Percentiles rank a stretch among this genome's conserved stretches.
phyloP scores from a whole-genome alignment of 2,888 invertebrate species.

The Elmis aenea region DNA sequence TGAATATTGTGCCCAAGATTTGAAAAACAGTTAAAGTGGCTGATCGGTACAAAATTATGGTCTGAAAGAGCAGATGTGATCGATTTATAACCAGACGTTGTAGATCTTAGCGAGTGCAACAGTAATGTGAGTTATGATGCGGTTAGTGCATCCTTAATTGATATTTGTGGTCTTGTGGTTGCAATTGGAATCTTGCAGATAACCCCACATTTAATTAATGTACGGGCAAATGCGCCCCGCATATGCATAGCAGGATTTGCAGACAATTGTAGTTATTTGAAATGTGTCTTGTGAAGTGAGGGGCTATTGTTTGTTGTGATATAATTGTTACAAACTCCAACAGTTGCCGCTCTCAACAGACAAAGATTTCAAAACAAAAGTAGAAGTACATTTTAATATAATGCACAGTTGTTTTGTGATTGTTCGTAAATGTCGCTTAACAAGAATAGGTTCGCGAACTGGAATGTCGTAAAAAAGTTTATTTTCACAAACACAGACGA shows the following conservation, averaged over 20 bases:
- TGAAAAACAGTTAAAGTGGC: not conserved
- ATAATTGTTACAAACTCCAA: slow-evolving; percentile 27
- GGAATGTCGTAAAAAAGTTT: too few relatives aligned
- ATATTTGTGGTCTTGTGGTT: slow-evolving; percentile 47
- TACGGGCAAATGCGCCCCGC: slow-evolving; percentile 20
- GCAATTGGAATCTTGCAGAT: slow-evolving; percentile 48
- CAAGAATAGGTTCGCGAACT: too few relatives aligned
- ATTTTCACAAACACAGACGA: too few relatives aligned
- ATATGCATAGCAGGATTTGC: slow-evolving; percentile 13
- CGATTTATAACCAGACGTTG: too few relatives aligned
- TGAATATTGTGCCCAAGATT: not conserved
- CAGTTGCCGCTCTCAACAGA: too few relatives aligned
- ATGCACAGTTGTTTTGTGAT: too few relatives aligned
- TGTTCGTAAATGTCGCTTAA: too few relatives aligned
- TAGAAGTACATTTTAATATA: too few relatives aligned
- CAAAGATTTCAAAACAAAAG: too few relatives aligned
- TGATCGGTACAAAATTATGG: too few relatives aligned
- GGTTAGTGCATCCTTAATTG: slow-evolving; percentile 45
- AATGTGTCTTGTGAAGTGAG: slow-evolving; percentile 21
- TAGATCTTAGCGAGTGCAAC: slow-evolving; percentile 29
- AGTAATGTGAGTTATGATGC: slow-evolving; percentile 43
- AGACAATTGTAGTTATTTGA: slow-evolving; percentile 10
- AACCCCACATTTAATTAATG: slow-evolving; percentile 48
- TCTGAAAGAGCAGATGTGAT: too few relatives aligned
- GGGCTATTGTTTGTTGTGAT: slow-evolving; percentile 27